Base-by-base conservation (phyloP, 2,888 invertebrate genomes). In the Agrotis puta region DNA sequence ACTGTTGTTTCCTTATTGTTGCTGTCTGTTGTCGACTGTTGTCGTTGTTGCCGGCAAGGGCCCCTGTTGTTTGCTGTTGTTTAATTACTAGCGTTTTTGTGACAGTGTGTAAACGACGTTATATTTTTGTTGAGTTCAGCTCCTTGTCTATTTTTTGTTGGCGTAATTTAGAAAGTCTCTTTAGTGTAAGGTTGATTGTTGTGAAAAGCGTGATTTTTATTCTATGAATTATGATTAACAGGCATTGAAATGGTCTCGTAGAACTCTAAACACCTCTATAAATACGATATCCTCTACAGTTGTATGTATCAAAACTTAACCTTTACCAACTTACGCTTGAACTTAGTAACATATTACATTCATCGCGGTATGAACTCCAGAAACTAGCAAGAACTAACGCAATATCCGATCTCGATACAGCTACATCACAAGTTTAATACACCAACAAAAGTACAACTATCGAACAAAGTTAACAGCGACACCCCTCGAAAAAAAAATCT, bases 1-100 rank as follows among this genome's bases (percentile, higher is more conserved):
- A 94, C 92, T 89, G 90, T 93, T 93, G 94, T 93, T 91, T 87
- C 89, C 88, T 90, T 88, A 90, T 92, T 93, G 93, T 92, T 74
- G 74, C 64, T 62, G 82, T 70, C 76, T 77, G 86, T 83, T 86
- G 87, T 80, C 71, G 79, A 79, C 82, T 88, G 89, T 89, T 88
- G 87, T 74, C 81, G 84, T 84, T 85, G 86, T 88, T 85, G 82
- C 84, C 82, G 84, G 85, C 82, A 90, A 92, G 92, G 91, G 90
- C 88, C 88, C 79, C 90, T 85, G 89, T 90, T 91, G 88, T 91
- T 88, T 80, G 82, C 88, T 88, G 87, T 90, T 92, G 93, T 94
- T 94, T 94, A 94, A 94, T 94, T 94, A 94, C 93, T 91, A 91
- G 82, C 86, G 91, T 92, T 92, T 93, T 94, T 92, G 84, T 84